phyloP scores from a whole-genome alignment of 2,797 vertebrate genomes.

The Sebastes jordani region DNA sequence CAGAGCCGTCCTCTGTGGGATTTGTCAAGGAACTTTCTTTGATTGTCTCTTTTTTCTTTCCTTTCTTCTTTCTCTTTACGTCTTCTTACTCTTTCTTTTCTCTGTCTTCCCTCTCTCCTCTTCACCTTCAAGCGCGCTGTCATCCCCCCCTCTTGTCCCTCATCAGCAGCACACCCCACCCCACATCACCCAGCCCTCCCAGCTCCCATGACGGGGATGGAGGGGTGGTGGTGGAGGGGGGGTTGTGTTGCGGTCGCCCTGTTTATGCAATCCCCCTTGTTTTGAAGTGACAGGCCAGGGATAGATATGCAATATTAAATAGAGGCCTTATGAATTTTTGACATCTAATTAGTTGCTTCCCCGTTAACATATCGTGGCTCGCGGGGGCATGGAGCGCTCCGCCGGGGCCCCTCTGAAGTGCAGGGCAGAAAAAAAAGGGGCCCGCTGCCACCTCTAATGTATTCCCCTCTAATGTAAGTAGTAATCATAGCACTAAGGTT shows the following conservation, averaged over 20 bases:
- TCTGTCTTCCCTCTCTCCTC: constrained; percentile 48
- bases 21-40: constrained; percentile 92
- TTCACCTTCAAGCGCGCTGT: constrained; percentile 61
- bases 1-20: constrained; percentile 83
- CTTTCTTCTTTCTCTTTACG: constrained; percentile 57
- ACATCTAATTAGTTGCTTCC: constrained; percentile 99
- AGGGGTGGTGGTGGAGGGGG: neutral
- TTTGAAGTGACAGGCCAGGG: constrained; percentile 96
- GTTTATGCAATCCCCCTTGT: constrained; percentile 95
- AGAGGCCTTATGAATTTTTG: constrained; percentile 99
- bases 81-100: constrained; percentile 42
- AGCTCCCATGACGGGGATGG: constrained; percentile 81
- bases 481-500: constrained; percentile 97
- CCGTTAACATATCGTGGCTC: constrained; percentile 97
- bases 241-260: constrained; percentile 86
- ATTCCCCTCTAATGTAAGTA: constrained; percentile 95
- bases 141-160: constrained; percentile 56
- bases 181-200: constrained; percentile 20
- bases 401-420: constrained; percentile 93
- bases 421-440: constrained; percentile 85
- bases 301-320: constrained; percentile 99
- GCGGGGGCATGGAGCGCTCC: constrained; percentile 86
- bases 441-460: constrained; percentile 91
- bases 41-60: constrained; percentile 79
- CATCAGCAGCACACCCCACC: constrained; percentile 43